Conservation (phyloP, 1,140 invertebrate genomes). For the Eumeta japonica region DNA sequence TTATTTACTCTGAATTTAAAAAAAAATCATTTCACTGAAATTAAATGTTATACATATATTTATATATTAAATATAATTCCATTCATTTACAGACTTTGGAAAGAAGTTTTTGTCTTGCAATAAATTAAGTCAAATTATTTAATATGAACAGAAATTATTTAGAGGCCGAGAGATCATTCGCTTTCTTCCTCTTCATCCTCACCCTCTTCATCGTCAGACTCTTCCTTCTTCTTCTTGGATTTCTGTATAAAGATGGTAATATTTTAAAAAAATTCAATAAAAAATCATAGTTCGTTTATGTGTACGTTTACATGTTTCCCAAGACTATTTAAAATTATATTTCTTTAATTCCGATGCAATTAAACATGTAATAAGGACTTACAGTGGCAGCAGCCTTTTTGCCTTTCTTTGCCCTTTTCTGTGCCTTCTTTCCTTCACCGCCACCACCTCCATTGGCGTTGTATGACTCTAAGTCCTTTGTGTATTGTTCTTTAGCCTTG, state of each 20-base stretch:
- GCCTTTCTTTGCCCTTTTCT: slow-evolving; percentile 56
- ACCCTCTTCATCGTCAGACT: slow-evolving; percentile 53
- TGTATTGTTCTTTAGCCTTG: slow-evolving; percentile 84
- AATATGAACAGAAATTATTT: slow-evolving; percentile 55
- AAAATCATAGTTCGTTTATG: no score
- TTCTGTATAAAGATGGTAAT: no score
- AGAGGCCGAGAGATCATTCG: slow-evolving; percentile 52
- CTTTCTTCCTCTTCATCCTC: slow-evolving; percentile 54
- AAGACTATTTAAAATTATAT: neutral
- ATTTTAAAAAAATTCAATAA: slow-evolving; percentile 6
- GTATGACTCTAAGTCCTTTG: slow-evolving; percentile 84
- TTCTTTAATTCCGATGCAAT: no score
- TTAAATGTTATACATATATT: no score
- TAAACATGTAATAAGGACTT: slow-evolving; percentile 16
- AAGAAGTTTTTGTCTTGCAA: slow-evolving; percentile 55
- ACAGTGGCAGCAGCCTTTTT: slow-evolving; percentile 52
- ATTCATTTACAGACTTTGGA: slow-evolving; percentile 55
- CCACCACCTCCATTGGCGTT: slow-evolving; percentile 68
- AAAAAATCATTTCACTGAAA: no score
- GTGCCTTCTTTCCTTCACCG: slow-evolving; percentile 52
- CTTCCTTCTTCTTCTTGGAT: slow-evolving; percentile 59
- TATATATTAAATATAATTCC: no score
- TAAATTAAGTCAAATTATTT: slow-evolving; percentile 60
- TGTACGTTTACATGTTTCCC: no score
- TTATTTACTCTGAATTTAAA: no score